Evolutionary conservation across 2,797 vertebrate species (phyloP), one percentile per base, ranked within the genome.

Genomic region (Melanotaenia maccullochi): DNA sequence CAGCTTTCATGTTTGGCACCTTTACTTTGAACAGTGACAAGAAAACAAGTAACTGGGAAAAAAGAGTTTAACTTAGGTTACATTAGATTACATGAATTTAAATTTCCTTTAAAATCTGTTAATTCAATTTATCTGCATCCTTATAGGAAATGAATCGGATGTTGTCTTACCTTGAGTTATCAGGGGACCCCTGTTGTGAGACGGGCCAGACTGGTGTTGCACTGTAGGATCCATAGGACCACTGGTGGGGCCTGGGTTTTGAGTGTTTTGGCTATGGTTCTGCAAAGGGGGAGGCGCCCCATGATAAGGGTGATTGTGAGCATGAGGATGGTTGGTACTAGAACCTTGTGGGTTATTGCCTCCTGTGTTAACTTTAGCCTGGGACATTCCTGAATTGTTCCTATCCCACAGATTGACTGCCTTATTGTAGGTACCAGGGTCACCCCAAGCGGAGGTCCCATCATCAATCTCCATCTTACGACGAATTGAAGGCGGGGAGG

Each of bases 391-490:
- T 92, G 97, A 90, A 93, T 96, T 94, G 90, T 98, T 99, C 90
- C 94, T 96, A 93, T 98, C 97, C 98, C 98, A 99, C 91, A 99
- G 95, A 92, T 97, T 99, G 90, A 99, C 97, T 79, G 96, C 87
- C 90, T 97, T 98, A 87, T 94, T 99, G 92, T 97, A 96, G 72
- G 95, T 87, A 90, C 87, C 96, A 0, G 98, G 98, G 85, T 99
- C 97, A 20, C 98, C 98, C 98, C 98, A 99, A 76, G 97, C 97
- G 7, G 97, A 95, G 60, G 98, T 99, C 71, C 98, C 98, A 55
- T 99, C 98, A 66, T 99, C 98, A 30, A 99, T 98, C 91, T 99
- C 97, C 95, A 98, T 98, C 68, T 99, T 99, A 11, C 97, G 97
- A 72, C 97, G 94, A 64, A 98, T 96, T 56, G 98, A 98, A 67